Evolutionary conservation across 1,140 invertebrate genomes (phyloP), one percentile per base, ranked within the genome.

Genomic region (Heliconius hewitsoni): DNA sequence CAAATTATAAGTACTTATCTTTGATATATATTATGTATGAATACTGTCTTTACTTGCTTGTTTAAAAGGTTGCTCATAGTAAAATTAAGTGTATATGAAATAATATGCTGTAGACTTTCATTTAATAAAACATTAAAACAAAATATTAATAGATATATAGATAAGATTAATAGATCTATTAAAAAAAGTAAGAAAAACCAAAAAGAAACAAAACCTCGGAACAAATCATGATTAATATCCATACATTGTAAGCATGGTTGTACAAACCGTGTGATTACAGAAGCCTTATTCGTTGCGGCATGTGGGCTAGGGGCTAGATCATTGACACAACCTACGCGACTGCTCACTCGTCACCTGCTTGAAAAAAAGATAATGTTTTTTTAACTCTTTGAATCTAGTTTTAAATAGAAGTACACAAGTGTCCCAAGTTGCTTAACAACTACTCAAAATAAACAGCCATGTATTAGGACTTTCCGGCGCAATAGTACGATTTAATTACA

Each of bases 221-320:
- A 76, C 75, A 71, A 76, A 76, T 76, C 75, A 11, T 71, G 75
- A 76, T 81, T 79, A 79, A 82, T 82, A 83, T 74, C 39, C 23
- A 11, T 72, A 77, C 78, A 80, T 81, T 78, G 73, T 75, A 81
- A 52, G 46, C 78, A 80, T 82, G 88, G 73, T 85, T 90, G 89
- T 93, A 92, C 88, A 75, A 83, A 84, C 80, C 85, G 85, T 90
- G 89, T 89, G 91, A 94, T 93, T 93, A 92, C 89, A 86, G 85
- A 88, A 87, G 90, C 90, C 91, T 93, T 93, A 92, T 92, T 91
- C 88, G 90, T 87, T 86, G 78, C 89, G 91, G 89, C 93, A 93
- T 93, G 92, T 94, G 93, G 91, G 92, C 90, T 92, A 91, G 83
- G 85, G 89, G 89, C 90, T 93, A 90, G 92, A 94, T 90, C 93